These are phyloP conservation scores for Psilopsiagon aurifrons DNA, from an alignment of 2,113 vertebrate species.

Conservation along the genomic window DNA sequence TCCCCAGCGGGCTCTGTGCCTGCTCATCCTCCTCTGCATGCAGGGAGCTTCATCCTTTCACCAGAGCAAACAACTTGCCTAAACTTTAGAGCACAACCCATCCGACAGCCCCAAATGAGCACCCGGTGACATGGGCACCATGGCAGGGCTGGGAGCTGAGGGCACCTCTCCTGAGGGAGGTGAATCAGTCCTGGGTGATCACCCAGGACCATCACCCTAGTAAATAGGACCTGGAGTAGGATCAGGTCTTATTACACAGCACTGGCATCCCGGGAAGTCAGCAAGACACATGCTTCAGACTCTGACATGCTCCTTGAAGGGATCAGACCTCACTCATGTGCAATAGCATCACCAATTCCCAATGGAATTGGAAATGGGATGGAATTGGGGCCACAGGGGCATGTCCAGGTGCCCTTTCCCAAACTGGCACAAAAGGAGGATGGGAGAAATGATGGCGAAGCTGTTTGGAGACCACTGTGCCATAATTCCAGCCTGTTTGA, in stretches of 20 bases:
- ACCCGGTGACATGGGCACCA: fast-evolving
- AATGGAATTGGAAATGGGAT: not conserved
- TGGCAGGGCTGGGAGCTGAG: not conserved
- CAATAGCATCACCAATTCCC: not conserved
- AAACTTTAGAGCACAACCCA: not conserved
- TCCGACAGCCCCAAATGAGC: not conserved
- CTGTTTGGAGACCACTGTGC: not conserved
- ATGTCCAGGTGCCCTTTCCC: not conserved
- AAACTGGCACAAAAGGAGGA: not conserved
- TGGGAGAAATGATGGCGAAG: not conserved
- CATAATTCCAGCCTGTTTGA: not conserved
- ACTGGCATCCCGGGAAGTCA: not conserved
- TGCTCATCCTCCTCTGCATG: not conserved
- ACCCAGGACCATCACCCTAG: not conserved
- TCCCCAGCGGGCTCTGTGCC: not conserved
- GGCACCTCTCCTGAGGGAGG: not conserved
- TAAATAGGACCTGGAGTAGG: not conserved
- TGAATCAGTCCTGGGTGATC: not conserved
- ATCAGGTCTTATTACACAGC: not conserved
- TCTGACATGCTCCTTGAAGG: not conserved
- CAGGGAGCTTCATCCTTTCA: not conserved
- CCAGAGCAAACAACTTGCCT: not conserved
- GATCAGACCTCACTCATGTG: not conserved
- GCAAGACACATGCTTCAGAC: not conserved
- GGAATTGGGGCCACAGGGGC: not conserved